Conservation (phyloP, 1,140 invertebrate species). For the Drosophila bocki region DNA sequence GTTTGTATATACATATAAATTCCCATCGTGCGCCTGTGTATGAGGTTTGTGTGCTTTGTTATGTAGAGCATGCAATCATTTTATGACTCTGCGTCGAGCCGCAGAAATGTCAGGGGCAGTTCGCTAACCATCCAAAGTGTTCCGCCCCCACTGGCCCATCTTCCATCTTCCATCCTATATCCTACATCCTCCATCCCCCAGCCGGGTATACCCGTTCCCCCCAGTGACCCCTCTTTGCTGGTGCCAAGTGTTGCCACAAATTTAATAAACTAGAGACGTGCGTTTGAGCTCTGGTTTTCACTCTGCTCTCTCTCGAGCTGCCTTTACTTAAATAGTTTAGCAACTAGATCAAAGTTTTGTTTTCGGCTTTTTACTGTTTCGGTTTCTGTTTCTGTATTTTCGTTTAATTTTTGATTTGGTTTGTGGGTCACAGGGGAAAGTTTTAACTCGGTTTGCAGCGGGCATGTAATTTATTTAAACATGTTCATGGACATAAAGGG, state of each 20-base stretch:
- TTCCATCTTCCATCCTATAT: not conserved
- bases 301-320: conserved; percentile 25
- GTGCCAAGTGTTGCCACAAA: conserved; percentile 78
- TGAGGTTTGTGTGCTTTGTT: conserved; percentile 53
- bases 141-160: conserved; percentile 15
- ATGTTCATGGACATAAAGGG: conserved; percentile 42
- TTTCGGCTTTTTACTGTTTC: conserved; percentile 55
- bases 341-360: conserved; percentile 77
- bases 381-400: conserved; percentile 49
- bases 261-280: conserved; percentile 80
- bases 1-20: conserved; percentile 12
- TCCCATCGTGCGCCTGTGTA: conserved; percentile 24
- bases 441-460: conserved; percentile 48
- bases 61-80: conserved; percentile 80
- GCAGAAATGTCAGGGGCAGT: conserved; percentile 77
- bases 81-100: conserved; percentile 70
- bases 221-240: conserved; percentile 34
- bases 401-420: conserved; percentile 69
- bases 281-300: conserved; percentile 72
- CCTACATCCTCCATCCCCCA: not conserved
- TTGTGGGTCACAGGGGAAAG: conserved; percentile 61
- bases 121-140: conserved; percentile 50
- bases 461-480: conserved; percentile 50
- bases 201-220: not conserved
- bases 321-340: conserved; percentile 72